Percentiles rank a stretch among this genome's conserved stretches.
phyloP scores from a whole-genome alignment of 2,888 invertebrate species.

The Caprella mutica region DNA sequence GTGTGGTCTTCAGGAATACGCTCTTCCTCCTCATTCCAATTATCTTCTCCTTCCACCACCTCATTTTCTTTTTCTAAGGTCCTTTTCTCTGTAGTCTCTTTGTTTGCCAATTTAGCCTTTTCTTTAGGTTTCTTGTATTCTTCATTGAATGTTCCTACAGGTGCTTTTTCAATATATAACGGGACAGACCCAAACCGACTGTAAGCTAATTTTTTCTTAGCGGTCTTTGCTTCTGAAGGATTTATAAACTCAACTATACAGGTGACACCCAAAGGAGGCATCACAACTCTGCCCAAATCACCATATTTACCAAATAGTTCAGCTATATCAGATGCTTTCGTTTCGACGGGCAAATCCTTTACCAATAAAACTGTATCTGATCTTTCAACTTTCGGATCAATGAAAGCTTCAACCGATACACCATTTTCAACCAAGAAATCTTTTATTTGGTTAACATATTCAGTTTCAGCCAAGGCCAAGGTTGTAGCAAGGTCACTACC shows the following conservation, averaged over 20 bases:
- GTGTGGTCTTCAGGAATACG: conserved; percentile 69
- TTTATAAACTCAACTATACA: conserved; percentile 74
- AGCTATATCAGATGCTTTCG: conserved; percentile 59
- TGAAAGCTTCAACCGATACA: conserved; percentile 72
- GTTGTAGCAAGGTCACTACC: neutral
- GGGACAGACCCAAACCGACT: conserved; percentile 80
- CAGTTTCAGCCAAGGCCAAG: neutral
- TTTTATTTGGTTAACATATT: conserved; percentile 14
- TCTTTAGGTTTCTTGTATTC: no score
- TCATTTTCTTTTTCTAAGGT: no score
- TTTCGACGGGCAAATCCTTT: conserved; percentile 83
- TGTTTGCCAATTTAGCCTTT: no score
- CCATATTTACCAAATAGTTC: conserved; percentile 70
- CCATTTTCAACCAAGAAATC: conserved; percentile 77
- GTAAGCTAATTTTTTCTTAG: conserved; percentile 80
- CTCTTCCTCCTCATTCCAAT: no score
- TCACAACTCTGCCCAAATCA: conserved; percentile 64
- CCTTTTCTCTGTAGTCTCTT: no score
- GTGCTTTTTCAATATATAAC: conserved; percentile 95
- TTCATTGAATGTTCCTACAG: conserved; percentile 66
- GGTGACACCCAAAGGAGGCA: conserved; percentile 85
- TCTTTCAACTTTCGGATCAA: conserved; percentile 47
- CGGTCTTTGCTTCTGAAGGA: conserved; percentile 78
- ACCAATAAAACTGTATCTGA: conserved; percentile 82
- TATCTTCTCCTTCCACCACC: no score